Conservation (phyloP, 2,888 invertebrate species). For the Amphipoea oculea region DNA sequence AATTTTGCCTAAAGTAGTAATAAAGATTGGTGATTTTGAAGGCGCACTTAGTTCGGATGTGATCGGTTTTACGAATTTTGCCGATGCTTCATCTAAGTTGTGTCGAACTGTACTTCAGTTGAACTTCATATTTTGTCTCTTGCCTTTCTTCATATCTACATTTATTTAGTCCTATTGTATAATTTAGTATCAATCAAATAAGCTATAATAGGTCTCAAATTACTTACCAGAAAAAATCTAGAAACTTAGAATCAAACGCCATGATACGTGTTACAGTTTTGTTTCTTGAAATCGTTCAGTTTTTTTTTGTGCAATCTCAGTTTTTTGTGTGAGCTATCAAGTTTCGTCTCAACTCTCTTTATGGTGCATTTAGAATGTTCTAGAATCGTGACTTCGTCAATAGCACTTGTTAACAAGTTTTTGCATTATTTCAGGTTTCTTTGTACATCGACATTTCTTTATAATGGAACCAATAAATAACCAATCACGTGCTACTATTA, state of each 20-base stretch:
- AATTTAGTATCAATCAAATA: not conserved
- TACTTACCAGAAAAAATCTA: not conserved
- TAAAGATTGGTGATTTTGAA: too few relatives aligned
- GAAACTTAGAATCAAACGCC: not conserved
- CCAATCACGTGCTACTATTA: slow-evolving; percentile 10
- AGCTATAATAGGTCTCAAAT: not conserved
- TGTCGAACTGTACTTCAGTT: too few relatives aligned
- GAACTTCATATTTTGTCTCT: not conserved
- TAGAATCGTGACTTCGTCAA: slow-evolving; percentile 31
- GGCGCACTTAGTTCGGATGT: too few relatives aligned
- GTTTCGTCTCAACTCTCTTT: slow-evolving; percentile 13
- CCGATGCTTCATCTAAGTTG: too few relatives aligned
- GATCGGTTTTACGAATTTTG: too few relatives aligned
- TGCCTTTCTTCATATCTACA: not conserved
- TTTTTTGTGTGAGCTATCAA: slow-evolving; percentile 33
- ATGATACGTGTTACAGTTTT: too few relatives aligned
- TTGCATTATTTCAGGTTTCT: slow-evolving; percentile 8
- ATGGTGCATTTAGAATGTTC: slow-evolving; percentile 30
- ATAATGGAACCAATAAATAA: slow-evolving; percentile 13
- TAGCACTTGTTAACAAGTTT: slow-evolving; percentile 19
- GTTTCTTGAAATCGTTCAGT: not conserved
- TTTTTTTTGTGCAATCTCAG: slow-evolving; percentile 4
- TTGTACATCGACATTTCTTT: slow-evolving; percentile 22
- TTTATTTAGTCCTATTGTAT: too few relatives aligned
- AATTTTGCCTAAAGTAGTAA: too few relatives aligned